phyloP scores from a whole-genome alignment of 2,113 vertebrate species.

The Istiophorus platypterus region DNA sequence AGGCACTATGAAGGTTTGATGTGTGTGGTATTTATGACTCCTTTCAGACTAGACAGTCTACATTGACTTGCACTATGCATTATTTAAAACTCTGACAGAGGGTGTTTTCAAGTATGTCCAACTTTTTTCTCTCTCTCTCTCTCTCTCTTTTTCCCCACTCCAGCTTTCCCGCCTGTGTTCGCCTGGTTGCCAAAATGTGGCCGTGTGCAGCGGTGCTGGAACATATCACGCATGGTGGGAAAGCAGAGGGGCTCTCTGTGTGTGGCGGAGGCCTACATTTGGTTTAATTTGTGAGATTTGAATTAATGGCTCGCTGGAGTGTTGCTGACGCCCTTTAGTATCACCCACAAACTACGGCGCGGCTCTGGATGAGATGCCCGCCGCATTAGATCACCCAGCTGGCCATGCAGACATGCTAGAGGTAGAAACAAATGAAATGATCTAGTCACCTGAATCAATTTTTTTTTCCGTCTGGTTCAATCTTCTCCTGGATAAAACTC shows the following conservation, averaged over 20 bases:
- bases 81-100: slow-evolving; percentile 76
- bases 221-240: slow-evolving; percentile 78
- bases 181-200: slow-evolving; percentile 67
- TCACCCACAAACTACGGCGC: slow-evolving; percentile 53
- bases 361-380: slow-evolving; percentile 46
- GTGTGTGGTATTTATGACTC: slow-evolving; percentile 82
- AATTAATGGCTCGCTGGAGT: slow-evolving; percentile 74
- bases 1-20: slow-evolving; percentile 55
- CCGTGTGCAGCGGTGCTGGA: slow-evolving; percentile 83
- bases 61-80: slow-evolving; percentile 66
- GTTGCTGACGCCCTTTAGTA: slow-evolving; percentile 71
- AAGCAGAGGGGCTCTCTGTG: slow-evolving; percentile 73
- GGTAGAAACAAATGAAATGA: slow-evolving; percentile 37
- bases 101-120: slow-evolving; percentile 78
- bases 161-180: slow-evolving; percentile 48
- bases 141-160: not conserved
- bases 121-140: slow-evolving; percentile 38
- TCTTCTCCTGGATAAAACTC: slow-evolving; percentile 23
- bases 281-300: slow-evolving; percentile 72
- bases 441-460: slow-evolving; percentile 55
- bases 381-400: slow-evolving; percentile 67
- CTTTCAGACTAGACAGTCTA: slow-evolving; percentile 72
- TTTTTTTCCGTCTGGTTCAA: slow-evolving; percentile 49
- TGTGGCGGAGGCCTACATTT: slow-evolving; percentile 72
- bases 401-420: slow-evolving; percentile 40